A percentile compares a stretch with the other conserved stretches of the same genome.
phyloP scores from a whole-genome alignment of 2,888 invertebrate genomes.

The Furcula furcula region DNA sequence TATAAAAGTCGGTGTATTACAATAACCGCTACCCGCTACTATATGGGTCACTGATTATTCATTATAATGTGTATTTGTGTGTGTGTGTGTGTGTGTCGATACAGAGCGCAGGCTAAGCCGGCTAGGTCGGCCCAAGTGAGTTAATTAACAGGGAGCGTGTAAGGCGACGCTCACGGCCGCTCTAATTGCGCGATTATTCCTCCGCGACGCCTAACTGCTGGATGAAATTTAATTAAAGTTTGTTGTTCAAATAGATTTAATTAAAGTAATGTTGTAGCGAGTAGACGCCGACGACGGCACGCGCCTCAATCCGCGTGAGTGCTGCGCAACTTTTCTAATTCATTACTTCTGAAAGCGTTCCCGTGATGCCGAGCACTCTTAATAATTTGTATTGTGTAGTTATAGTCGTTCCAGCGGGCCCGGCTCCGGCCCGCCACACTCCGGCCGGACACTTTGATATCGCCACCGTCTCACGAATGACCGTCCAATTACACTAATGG shows the following conservation, averaged over 20 bases:
- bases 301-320: constrained; percentile 80
- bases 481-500: constrained; percentile 49
- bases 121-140: constrained; percentile 74
- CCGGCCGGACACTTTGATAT: constrained; percentile 38
- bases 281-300: constrained; percentile 52
- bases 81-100: constrained; percentile 40
- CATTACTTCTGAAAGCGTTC: constrained; percentile 82
- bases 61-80: too few relatives aligned
- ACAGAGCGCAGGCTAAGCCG: constrained; percentile 44
- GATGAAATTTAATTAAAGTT: constrained; percentile 83
- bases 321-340: constrained; percentile 82
- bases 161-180: constrained; percentile 81
- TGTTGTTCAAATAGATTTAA: constrained; percentile 84
- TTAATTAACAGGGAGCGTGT: constrained; percentile 80
- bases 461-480: constrained; percentile 30
- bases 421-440: constrained; percentile 4
- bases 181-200: constrained; percentile 82
- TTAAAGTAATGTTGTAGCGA: constrained; percentile 82
- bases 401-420: constrained; percentile 56
- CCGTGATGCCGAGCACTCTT: constrained; percentile 80
- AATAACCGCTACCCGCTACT: too few relatives aligned
- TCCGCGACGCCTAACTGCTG: constrained; percentile 81
- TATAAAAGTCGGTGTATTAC: too few relatives aligned
- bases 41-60: too few relatives aligned
- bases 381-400: constrained; percentile 81